phyloP scores from a whole-genome alignment of 2,888 invertebrate species.

The Conus canariensis region DNA sequence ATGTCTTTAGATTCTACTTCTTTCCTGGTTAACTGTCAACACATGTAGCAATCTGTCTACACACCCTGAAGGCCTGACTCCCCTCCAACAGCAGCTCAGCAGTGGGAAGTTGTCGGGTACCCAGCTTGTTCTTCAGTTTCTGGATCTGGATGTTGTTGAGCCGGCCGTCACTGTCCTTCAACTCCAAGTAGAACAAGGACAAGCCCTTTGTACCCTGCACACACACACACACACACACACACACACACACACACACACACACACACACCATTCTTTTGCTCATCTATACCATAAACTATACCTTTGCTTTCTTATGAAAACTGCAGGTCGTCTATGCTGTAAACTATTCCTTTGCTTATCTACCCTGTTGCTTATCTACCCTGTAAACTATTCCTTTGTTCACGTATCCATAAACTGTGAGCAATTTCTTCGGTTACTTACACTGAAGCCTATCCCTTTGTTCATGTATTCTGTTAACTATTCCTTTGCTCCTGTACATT shows the following conservation, averaged over 20 bases:
- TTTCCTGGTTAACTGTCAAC: no score
- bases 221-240: slow-evolving; percentile 7
- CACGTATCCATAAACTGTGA: no score
- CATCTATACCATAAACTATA: background rate
- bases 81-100: slow-evolving; percentile 82
- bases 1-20: no score
- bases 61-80: slow-evolving; percentile 77
- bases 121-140: slow-evolving; percentile 82
- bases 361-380: no score
- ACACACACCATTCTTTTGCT: background rate
- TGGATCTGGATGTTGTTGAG: slow-evolving; percentile 81
- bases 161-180: slow-evolving; percentile 75
- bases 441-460: no score
- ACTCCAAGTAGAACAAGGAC: slow-evolving; percentile 81
- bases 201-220: slow-evolving; percentile 80
- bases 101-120: slow-evolving; percentile 82
- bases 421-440: no score
- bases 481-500: no score
- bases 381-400: no score
- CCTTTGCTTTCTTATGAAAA: no score
- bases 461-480: no score
- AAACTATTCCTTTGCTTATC: no score
- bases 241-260: background rate
- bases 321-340: no score
- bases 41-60: background rate